A percentile compares a stretch with the other conserved stretches of the same genome.
Conservation (phyloP, 37 sponge, comb jelly and placozoan genomes). For the Halichondria panicea region DNA sequence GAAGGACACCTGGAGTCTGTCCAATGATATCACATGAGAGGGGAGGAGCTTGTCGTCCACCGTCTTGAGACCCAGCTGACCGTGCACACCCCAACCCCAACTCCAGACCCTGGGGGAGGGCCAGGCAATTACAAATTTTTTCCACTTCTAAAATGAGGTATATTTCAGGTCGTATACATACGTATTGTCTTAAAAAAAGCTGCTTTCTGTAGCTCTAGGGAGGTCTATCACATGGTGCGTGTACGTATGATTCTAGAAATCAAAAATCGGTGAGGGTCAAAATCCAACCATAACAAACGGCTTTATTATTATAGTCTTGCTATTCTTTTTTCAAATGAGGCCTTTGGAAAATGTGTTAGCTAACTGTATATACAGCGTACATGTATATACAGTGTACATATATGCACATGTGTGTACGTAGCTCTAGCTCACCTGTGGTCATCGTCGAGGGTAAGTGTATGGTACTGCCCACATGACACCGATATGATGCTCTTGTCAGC, state of each 20-base stretch:
- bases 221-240: too few relatives aligned
- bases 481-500: slow-evolving; percentile 59
- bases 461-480: slow-evolving; percentile 80
- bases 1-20: slow-evolving; percentile 29
- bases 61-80: slow-evolving; percentile 70
- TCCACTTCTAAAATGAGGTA: background rate
- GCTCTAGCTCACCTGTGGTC: slow-evolving; percentile 54
- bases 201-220: background rate
- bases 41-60: slow-evolving; percentile 63
- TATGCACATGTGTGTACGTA: background rate
- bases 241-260: too few relatives aligned
- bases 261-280: too few relatives aligned
- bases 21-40: slow-evolving; percentile 53
- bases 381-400: background rate
- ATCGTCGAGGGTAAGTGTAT: slow-evolving; percentile 73
- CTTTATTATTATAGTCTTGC: too few relatives aligned
- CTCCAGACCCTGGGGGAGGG: slow-evolving; percentile 57
- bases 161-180: background rate
- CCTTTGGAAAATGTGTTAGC: too few relatives aligned
- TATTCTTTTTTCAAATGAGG: too few relatives aligned
- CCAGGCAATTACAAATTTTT: background rate
- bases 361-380: too few relatives aligned
- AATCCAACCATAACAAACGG: too few relatives aligned
- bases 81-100: slow-evolving; percentile 88
- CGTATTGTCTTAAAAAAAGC: background rate